Base-by-base conservation (phyloP, 2,797 vertebrate genomes). In the Sebastes alutus region DNA sequence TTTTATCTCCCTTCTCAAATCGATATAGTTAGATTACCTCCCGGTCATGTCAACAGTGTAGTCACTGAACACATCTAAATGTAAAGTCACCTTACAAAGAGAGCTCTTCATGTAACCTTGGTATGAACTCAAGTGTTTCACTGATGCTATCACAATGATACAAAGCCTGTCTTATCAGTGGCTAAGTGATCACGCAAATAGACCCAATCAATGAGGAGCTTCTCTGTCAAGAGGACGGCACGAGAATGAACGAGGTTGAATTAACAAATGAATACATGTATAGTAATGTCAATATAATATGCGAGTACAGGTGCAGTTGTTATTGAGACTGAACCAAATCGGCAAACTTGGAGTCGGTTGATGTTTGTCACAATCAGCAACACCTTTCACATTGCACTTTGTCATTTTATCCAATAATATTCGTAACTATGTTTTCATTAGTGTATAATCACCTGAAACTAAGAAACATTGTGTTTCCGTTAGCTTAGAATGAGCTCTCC, bases 141-240 rank as follows among this genome's bases (percentile, higher is more conserved):
- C 63, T 27, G 85, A 93, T 89, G 63, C 22, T 90, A 90, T 91
- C 92, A 5, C 72, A 12, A 7, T 82, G 86, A 85, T 58, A 33
- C 77, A 81, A 85, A 22, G 79, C 55, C 65, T 1, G 59, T 75
- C 72, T 92, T 87, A 89, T 91, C 87, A 87, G 82, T 6, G n/a
- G 38, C 27, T 71, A 75, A 82, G 74, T 81, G 74, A 86, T 82
- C 74, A 62, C 38, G 30, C 52, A 80, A 89, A 83, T 63, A 78
- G 78, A 81, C 23, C 73, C 32, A 55, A 90, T 93, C 92, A 77
- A 89, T 93, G 73, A 80, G 25, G 30, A 72, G 68, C 70, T 52
- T 56, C 72, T 77, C 54, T 64, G 32, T 83, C 80, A 82, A 23
- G 63, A 81, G 10, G 72, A 59, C 6, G 23, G 22, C 27, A 4